Base-by-base conservation (phyloP, 2,888 invertebrate species). In the Sminthurinus aureus region DNA sequence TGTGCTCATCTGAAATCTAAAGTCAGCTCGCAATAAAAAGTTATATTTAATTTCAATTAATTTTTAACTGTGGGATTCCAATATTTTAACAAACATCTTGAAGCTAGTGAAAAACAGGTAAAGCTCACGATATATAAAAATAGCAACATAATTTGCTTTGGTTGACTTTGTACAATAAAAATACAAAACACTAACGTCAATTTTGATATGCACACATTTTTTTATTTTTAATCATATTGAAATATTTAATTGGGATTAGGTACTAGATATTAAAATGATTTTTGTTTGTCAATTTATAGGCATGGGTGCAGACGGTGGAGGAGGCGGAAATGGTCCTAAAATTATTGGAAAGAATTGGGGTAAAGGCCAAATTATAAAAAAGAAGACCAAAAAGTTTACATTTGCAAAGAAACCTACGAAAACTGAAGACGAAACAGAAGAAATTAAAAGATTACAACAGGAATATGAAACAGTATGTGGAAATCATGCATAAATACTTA, bases 361-460 rank as follows among this genome's bases (percentile, higher is more conserved):
- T 22, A 26, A 52, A 58, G 83, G 83, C 6, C 11, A 13, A 15
- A 24, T 75, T 76, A 84, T 58, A 67, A 78, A 75, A 79, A 84
- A 73, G 71, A 79, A 58, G 20, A 80, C 73, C 71, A 79, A 38
- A 81, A 87, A 78, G 51, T 77, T 83, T 50, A 77, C 82, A 38
- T 85, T 87, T 79, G 81, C 85, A 22, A 83, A 85, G 9, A 84
- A 85, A 12, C 90, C 91, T 81, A 91, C 91, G 88, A 92, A 91
- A 89, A 91, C 91, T 84, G 90, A 89, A 0, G 91, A 91, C 86
- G 92, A 92, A 89, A 91, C 91, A 89, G 91, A 91, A 91, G 92
- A 91, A n/a, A 92, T 92, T 87, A 90, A 91, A 89, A 92, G 91
- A 89, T 90, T 92, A 86, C 90, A 91, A 88, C 90, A 91, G 15